Conservation (phyloP, 1,140 invertebrate genomes). For the Tenebrio molitor region DNA sequence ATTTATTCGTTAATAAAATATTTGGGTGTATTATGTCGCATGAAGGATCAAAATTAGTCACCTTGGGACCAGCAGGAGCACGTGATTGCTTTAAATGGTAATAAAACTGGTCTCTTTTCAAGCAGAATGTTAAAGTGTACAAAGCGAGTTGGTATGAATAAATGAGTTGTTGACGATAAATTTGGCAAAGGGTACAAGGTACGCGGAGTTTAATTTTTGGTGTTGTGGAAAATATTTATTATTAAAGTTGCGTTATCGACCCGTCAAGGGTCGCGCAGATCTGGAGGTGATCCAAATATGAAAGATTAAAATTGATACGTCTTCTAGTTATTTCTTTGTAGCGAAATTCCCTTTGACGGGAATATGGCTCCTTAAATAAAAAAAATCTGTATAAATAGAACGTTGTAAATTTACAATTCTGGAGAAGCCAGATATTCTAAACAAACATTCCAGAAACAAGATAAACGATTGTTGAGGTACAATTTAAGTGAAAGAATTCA, state of each 20-base stretch:
- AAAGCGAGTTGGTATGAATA: background rate
- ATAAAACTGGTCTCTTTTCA: background rate
- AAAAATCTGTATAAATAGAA: slow-evolving; percentile 39
- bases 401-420: slow-evolving; percentile 31
- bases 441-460: slow-evolving; percentile 43
- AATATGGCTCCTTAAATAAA: slow-evolving; percentile 28
- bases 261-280: slow-evolving; percentile 11
- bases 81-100: background rate
- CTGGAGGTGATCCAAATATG: slow-evolving; percentile 22
- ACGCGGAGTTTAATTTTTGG: slow-evolving; percentile 15
- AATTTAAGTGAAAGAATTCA: slow-evolving; percentile 44
- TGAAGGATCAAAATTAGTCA: background rate
- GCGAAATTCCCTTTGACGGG: background rate
- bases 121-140: slow-evolving; percentile 4
- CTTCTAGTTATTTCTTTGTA: background rate
- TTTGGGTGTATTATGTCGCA: background rate
- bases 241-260: slow-evolving; percentile 3
- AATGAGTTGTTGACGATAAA: slow-evolving; percentile 18
- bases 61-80: slow-evolving; percentile 4
- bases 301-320: slow-evolving; percentile 15
- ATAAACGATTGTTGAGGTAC: slow-evolving; percentile 42
- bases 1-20: no score
- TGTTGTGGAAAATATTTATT: slow-evolving; percentile 3
- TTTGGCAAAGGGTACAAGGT: background rate
- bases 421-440: slow-evolving; percentile 25